Conservation (phyloP, 1,140 invertebrate genomes). For the Caenorhabditis brenneri region DNA sequence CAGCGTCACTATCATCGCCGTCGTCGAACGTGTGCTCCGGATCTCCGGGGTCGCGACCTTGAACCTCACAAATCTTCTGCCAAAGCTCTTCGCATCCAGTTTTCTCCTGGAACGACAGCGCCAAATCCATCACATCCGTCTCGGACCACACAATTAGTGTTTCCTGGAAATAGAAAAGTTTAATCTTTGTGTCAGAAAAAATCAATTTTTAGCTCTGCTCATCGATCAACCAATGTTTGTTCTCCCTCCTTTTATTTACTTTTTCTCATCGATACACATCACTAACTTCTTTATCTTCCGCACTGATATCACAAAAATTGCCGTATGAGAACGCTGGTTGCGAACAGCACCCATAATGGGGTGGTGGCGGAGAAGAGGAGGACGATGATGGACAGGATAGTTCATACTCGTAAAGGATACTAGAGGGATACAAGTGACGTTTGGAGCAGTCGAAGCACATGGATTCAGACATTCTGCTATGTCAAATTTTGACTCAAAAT, state of each 20-base stretch:
- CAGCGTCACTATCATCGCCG: constrained; percentile 77
- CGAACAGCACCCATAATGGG: neutral
- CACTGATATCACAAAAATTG: constrained; percentile 10
- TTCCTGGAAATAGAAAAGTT: constrained; percentile 75
- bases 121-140: constrained; percentile 97
- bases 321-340: neutral
- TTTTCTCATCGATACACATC: constrained; percentile 23
- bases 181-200: neutral
- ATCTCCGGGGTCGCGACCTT: constrained; percentile 67
- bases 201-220: neutral
- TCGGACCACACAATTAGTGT: constrained; percentile 99
- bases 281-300: constrained; percentile 1
- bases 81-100: constrained; percentile 99
- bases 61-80: constrained; percentile 97
- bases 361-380: neutral
- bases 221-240: constrained; percentile 22
- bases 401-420: too few relatives aligned
- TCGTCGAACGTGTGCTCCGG: constrained; percentile 76
- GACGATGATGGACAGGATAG: neutral
- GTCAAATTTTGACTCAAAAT: neutral
- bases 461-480: neutral
- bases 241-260: constrained; percentile 6
- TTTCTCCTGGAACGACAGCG: constrained; percentile 99
- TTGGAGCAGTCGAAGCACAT: neutral
- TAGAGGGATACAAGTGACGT: neutral